These are phyloP conservation scores for Psittacula echo DNA, from an alignment of 2,797 vertebrate species.

Conservation along the genomic window DNA sequence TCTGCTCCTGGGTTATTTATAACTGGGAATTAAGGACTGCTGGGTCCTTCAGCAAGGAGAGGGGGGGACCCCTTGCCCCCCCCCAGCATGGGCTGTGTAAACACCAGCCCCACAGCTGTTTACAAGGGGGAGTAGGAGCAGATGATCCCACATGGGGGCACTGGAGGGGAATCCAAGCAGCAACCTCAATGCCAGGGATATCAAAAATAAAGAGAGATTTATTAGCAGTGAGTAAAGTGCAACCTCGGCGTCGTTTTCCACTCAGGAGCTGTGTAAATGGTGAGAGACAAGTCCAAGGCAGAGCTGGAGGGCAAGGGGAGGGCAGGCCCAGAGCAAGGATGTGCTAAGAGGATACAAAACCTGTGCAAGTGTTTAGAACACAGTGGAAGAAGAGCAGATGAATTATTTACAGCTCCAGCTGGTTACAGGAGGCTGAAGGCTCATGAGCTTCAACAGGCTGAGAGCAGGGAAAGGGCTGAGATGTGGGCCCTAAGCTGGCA, in stretches of 20 bases:
- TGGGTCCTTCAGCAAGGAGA: not conserved
- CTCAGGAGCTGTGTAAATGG: rapidly evolving
- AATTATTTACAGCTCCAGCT: not conserved
- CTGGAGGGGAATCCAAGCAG: not conserved
- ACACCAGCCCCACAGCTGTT: not conserved
- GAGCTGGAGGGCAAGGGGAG: not conserved
- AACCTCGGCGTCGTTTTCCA: not conserved
- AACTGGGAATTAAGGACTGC: constrained; percentile 17
- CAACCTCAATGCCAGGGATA: not conserved
- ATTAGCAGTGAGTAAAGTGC: not conserved
- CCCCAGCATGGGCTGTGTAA: not conserved
- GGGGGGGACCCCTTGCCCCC: not conserved
- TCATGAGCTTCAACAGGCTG: rapidly evolving
- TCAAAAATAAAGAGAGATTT: constrained; percentile 39
- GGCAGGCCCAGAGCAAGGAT: not conserved
- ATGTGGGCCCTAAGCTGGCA: rapidly evolving
- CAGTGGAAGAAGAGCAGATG: not conserved
- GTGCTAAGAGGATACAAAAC: not conserved
- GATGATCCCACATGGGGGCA: not conserved
- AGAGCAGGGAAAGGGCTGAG: not conserved
- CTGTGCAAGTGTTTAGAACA: not conserved
- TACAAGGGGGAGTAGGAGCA: too few relatives aligned
- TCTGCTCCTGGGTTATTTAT: constrained; percentile 54
- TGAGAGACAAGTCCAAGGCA: not conserved
- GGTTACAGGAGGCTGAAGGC: not conserved